Base-by-base conservation (phyloP, 2,113 vertebrate genomes). In the Equus przewalskii region DNA sequence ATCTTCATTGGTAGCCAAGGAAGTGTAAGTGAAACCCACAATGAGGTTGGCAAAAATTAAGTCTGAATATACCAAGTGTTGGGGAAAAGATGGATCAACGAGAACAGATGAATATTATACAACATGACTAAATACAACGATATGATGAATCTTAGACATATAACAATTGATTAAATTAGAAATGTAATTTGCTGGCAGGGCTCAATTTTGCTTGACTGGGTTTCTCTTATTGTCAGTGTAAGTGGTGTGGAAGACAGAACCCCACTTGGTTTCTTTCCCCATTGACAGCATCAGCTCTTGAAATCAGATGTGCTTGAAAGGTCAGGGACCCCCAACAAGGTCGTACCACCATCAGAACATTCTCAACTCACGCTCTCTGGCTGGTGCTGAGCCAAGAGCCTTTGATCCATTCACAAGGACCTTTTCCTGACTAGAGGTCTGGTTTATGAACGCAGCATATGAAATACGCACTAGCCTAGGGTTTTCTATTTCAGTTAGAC, bases 11-110 rank as follows among this genome's bases (percentile, higher is more conserved):
- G 49, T 33, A 83, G 49, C 62, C 22, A 54, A 19, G 24, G 56
- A 91, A 60, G 41, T 79, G 14, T 85, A 96, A 72, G 54, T 87
- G 75, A 88, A 15, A 51, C 28, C 56, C 81, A 91, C 41, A 76
- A 6, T 51, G 44, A 93, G n/a, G 75, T 0, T 88, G 89, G 24
- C 44, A 60, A 64, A 69, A 81, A 87, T 67, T 30, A 83, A 87
- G 22, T 46, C 62, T 76, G 41, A 49, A 65, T 60, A 69, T 28
- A 51, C 28, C 33, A 72, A 73, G 64, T 56, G 9, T 54, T 92
- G 19, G 73, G 49, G 83, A 49, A 73, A 94, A 89, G 69, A 28
- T 36, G 18, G 41, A 14, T 67, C 28, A 75, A 11, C 24, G 13
- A 73, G 49, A 94, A 69, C 26, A 81, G 18, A 30, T 28, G 58